Evolutionary conservation across 2,888 invertebrate species (phyloP).

Genomic region (Reticulitermes lucifugus): DNA sequence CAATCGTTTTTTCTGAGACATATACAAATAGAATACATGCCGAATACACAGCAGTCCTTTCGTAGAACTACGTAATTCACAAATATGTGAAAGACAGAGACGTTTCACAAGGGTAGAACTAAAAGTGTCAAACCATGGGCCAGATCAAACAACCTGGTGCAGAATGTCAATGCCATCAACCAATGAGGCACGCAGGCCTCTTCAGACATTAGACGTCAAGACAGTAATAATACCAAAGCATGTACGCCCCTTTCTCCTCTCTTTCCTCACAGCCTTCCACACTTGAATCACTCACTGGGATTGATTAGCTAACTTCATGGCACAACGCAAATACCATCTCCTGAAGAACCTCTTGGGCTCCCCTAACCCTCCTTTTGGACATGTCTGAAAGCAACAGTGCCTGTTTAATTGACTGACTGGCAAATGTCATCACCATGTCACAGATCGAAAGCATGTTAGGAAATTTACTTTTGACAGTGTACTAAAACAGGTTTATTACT

Average conservation of each 20-base stretch:
- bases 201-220: background rate
- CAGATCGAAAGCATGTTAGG: slow-evolving; percentile 38
- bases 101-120: too few relatives aligned
- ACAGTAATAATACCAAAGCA: background rate
- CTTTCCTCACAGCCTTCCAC: slow-evolving; percentile 3
- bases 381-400: background rate
- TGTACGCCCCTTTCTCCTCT: background rate
- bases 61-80: too few relatives aligned
- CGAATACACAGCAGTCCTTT: too few relatives aligned
- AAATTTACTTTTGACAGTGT: background rate
- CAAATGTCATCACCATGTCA: slow-evolving; percentile 33
- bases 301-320: slow-evolving; percentile 14
- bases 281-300: background rate
- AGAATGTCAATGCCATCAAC: background rate
- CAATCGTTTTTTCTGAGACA: too few relatives aligned
- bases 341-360: background rate
- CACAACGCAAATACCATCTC: slow-evolving; percentile 41
- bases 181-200: background rate
- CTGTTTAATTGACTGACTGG: slow-evolving; percentile 21
- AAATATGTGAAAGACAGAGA: too few relatives aligned
- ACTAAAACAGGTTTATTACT: background rate
- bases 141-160: background rate
- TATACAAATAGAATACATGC: too few relatives aligned
- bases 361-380: background rate
- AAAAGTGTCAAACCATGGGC: background rate